These are phyloP conservation scores for Zaprionus davidi DNA, from an alignment of 1,140 invertebrate species.

Conservation along the genomic window DNA sequence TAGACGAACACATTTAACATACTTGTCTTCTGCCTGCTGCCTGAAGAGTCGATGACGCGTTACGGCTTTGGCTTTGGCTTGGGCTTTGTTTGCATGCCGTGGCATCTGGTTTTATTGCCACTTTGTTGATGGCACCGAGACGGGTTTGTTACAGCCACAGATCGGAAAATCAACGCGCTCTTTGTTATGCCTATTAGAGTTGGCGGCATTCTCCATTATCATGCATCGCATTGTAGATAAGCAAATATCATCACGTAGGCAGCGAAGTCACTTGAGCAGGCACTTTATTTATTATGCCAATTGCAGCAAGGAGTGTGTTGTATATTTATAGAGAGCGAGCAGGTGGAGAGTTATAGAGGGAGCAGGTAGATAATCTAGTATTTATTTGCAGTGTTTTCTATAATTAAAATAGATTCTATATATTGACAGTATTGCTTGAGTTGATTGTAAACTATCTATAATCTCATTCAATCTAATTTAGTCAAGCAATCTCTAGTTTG, in stretches of 20 bases:
- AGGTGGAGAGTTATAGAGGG: not conserved
- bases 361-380: not conserved
- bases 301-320: slow-evolving; percentile 2
- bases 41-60: slow-evolving; percentile 8
- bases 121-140: slow-evolving; percentile 28
- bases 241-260: slow-evolving; percentile 22
- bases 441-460: no score
- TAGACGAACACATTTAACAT: slow-evolving; percentile 5
- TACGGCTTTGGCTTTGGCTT: slow-evolving; percentile 10
- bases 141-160: not conserved
- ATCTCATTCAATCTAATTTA: no score
- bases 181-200: slow-evolving; percentile 14
- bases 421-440: no score
- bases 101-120: slow-evolving; percentile 50
- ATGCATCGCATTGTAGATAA: slow-evolving; percentile 12
- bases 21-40: not conserved
- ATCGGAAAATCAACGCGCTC: slow-evolving; percentile 8
- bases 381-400: no score
- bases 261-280: not conserved
- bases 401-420: not conserved
- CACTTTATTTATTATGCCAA: slow-evolving; percentile 8
- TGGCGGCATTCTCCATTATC: slow-evolving; percentile 7
- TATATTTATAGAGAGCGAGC: not conserved
- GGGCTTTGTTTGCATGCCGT: slow-evolving; percentile 30
- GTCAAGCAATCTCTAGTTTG: no score